Evolutionary conservation across 2,888 invertebrate species (phyloP).

Genomic region (Lasioglossum vierecki): DNA sequence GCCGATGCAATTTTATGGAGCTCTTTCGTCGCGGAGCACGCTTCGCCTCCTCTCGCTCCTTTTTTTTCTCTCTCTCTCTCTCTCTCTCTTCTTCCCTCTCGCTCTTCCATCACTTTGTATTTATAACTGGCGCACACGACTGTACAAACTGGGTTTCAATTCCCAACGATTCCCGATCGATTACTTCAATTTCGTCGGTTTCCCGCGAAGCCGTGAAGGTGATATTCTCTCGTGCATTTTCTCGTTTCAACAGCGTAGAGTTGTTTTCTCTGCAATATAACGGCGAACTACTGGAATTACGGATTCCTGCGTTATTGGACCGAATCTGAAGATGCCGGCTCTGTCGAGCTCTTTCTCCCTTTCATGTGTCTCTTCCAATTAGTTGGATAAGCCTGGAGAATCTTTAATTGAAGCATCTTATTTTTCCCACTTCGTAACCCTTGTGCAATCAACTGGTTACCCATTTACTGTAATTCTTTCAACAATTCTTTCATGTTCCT

Average conservation of each 20-base stretch:
- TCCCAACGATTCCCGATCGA: constrained; percentile 62
- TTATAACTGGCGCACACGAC: constrained; percentile 50
- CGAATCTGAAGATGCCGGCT: not conserved
- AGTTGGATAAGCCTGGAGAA: not conserved
- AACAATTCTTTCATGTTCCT: too few relatives aligned
- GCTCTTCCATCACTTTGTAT: constrained; percentile 27
- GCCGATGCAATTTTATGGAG: constrained; percentile 53
- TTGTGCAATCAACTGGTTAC: too few relatives aligned
- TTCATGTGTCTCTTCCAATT: not conserved
- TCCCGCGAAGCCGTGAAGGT: constrained; percentile 34
- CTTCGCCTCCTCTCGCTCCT: constrained; percentile 14
- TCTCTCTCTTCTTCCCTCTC: not conserved
- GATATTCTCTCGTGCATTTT: constrained; percentile 14
- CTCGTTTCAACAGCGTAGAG: not conserved
- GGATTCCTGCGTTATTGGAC: not conserved
- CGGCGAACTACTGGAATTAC: not conserved
- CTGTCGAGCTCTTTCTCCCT: not conserved
- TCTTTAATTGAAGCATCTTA: not conserved
- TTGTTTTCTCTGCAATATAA: not conserved
- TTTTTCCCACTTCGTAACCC: not conserved
- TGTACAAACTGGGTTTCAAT: constrained; percentile 58
- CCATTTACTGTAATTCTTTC: too few relatives aligned
- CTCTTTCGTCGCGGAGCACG: constrained; percentile 26
- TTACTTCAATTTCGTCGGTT: constrained; percentile 60
- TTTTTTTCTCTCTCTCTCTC: too few relatives aligned